These are phyloP conservation scores for Grantiella picta DNA, from an alignment of 2,113 vertebrate genomes.

Conservation along the genomic window DNA sequence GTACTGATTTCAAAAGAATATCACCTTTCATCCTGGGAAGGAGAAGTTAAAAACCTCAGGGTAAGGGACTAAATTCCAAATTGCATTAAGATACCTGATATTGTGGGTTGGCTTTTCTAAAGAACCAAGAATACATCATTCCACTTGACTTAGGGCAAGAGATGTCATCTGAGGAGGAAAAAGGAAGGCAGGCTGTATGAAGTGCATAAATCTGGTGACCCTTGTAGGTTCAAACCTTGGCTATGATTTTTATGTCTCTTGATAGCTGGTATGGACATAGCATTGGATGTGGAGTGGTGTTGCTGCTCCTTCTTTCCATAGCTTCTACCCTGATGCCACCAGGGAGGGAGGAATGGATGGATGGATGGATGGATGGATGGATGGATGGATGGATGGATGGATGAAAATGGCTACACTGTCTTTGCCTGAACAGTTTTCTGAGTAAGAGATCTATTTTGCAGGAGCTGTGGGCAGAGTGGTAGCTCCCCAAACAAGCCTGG, in stretches of 20 bases:
- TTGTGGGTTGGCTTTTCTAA: background rate
- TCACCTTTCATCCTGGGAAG: background rate
- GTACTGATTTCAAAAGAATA: background rate
- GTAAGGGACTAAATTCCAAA: background rate
- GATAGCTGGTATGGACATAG: accelerated
- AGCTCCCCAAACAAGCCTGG: background rate
- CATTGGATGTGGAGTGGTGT: background rate
- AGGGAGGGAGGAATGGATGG: background rate
- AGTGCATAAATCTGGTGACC: background rate
- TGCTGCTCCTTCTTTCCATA: background rate
- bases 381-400: background rate
- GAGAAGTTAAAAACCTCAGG: background rate
- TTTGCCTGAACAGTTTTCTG: background rate
- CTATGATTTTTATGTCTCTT: background rate
- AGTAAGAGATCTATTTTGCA: background rate
- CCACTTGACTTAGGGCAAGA: background rate
- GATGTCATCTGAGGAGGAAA: background rate
- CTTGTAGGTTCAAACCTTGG: background rate
- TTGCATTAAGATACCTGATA: background rate
- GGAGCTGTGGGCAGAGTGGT: background rate
- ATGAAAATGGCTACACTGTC: background rate
- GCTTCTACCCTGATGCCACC: background rate
- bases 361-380: background rate
- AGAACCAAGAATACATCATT: background rate
- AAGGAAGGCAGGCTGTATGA: background rate